Evolutionary conservation across 2,113 vertebrate species (phyloP).

Genomic region (Otus sunia): DNA sequence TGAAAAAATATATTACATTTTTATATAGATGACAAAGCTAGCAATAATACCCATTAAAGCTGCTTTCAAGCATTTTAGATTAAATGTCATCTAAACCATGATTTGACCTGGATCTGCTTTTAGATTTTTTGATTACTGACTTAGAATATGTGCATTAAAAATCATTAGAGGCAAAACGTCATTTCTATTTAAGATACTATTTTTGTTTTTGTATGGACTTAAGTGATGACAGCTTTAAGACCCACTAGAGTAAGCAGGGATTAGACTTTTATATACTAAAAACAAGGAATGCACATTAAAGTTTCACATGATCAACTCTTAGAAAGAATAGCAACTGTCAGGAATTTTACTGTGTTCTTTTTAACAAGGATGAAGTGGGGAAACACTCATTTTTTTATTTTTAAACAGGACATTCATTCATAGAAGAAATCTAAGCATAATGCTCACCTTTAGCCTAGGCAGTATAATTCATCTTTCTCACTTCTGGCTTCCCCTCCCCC

Average conservation of each 20-base stretch:
- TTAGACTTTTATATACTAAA: background rate
- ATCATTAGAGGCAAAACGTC: background rate
- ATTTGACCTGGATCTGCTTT: background rate
- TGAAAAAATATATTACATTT: background rate
- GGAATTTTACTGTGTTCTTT: background rate
- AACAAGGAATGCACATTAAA: background rate
- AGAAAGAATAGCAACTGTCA: background rate
- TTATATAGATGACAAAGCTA: background rate
- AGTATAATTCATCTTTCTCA: background rate
- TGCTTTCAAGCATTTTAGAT: background rate
- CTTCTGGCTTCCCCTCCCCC: background rate
- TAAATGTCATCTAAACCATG: background rate
- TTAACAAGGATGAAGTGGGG: background rate
- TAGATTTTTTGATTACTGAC: background rate
- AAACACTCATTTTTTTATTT: background rate
- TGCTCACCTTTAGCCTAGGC: background rate
- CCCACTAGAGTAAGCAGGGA: background rate
- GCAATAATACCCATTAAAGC: background rate
- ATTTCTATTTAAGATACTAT: background rate
- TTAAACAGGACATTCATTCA: background rate
- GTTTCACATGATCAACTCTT: background rate
- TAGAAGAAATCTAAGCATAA: background rate
- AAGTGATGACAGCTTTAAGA: constrained; percentile 25
- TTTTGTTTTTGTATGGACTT: background rate
- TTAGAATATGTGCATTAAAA: background rate